phyloP scores from a whole-genome alignment of 2,888 invertebrate species.

The Amphipoea oculea region DNA sequence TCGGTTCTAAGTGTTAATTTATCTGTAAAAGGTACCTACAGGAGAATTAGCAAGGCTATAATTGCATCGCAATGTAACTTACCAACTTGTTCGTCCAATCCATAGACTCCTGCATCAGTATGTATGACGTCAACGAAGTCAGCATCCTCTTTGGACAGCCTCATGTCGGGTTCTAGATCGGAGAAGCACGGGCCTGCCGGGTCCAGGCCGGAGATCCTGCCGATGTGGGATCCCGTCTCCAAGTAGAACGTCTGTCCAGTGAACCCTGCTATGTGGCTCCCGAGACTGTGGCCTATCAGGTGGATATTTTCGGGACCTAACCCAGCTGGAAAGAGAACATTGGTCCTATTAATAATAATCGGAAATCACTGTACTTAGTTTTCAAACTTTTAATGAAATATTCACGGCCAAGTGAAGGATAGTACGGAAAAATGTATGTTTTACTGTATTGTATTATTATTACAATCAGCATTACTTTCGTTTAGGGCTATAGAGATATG shows the following conservation, averaged over 20 bases:
- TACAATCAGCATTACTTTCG: too few relatives aligned
- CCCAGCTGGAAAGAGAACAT: background rate
- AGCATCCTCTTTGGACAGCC: background rate
- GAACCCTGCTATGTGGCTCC: slow-evolving; percentile 83
- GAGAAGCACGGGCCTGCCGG: slow-evolving; percentile 87
- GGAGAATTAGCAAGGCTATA: background rate
- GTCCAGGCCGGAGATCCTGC: slow-evolving; percentile 82
- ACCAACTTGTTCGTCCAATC: slow-evolving; percentile 79
- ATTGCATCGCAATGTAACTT: slow-evolving; percentile 52
- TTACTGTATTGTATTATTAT: too few relatives aligned
- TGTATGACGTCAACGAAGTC: slow-evolving; percentile 77
- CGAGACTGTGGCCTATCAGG: slow-evolving; percentile 85
- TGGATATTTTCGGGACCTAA: background rate
- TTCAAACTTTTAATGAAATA: background rate
- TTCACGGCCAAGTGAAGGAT: too few relatives aligned
- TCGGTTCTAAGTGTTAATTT: background rate
- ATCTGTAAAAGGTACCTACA: too few relatives aligned
- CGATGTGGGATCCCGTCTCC: slow-evolving; percentile 75
- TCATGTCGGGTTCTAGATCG: slow-evolving; percentile 65
- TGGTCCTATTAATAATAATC: background rate
- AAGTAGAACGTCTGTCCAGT: slow-evolving; percentile 77
- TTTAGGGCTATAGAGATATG: too few relatives aligned
- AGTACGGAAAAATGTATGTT: too few relatives aligned
- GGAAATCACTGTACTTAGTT: background rate
- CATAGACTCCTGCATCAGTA: slow-evolving; percentile 81